Evolutionary conservation across 2,797 vertebrate genomes (phyloP).

Genomic region (Mormyrus hasselquistii): DNA sequence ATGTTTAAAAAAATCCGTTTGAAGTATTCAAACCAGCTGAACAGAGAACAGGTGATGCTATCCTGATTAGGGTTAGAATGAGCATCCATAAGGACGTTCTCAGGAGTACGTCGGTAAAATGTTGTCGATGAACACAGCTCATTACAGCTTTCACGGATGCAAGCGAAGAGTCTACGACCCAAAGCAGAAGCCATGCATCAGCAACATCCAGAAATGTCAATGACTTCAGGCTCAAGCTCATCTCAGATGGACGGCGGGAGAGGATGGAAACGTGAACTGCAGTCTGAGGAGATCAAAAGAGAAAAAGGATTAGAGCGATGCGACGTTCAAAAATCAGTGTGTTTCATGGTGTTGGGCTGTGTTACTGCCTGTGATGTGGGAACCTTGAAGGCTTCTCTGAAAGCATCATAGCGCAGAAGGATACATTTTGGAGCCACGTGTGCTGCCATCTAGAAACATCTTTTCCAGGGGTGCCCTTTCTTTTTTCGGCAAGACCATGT

Average conservation of each 20-base stretch:
- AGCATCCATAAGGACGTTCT: not conserved
- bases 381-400: not conserved
- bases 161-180: constrained; percentile 15
- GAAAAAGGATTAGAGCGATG: not conserved
- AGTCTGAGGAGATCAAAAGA: constrained; percentile 14
- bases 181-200: constrained; percentile 3
- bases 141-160: constrained; percentile 11
- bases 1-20: not conserved
- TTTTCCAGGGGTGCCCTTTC: not conserved
- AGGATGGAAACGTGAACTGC: constrained; percentile 29
- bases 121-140: not conserved
- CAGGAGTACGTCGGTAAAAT: not conserved
- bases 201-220: constrained; percentile 8
- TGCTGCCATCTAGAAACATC: not conserved
- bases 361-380: not conserved
- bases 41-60: not conserved
- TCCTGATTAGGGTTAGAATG: not conserved
- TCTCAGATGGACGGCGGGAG: constrained; percentile 20
- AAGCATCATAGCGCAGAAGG: not conserved
- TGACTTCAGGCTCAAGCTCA: constrained; percentile 17
- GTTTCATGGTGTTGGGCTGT: not conserved
- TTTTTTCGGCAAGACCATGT: not conserved
- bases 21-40: not conserved
- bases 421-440: not conserved
- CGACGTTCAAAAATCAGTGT: not conserved